Percentiles rank a stretch among this genome's conserved stretches.
Evolutionary conservation across 2,113 vertebrate genomes (phyloP).

Genomic region (Sebastes fasciatus): DNA sequence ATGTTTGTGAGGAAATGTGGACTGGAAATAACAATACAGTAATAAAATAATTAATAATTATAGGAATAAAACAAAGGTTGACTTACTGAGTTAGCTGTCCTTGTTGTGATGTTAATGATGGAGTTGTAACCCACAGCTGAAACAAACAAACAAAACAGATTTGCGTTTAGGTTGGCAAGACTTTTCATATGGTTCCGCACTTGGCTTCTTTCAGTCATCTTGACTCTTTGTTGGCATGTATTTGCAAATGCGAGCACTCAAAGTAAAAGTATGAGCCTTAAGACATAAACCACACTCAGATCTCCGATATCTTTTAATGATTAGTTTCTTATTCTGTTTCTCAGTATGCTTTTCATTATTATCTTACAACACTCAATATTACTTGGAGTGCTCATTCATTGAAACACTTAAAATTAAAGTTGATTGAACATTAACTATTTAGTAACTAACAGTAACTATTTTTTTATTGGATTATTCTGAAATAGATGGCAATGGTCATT

Average conservation of each 20-base stretch:
- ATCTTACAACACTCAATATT: background rate
- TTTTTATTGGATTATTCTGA: background rate
- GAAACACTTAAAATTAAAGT: background rate
- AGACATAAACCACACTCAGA: background rate
- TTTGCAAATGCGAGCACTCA: background rate
- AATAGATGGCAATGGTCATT: background rate
- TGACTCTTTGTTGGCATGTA: background rate
- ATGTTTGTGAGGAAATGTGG: background rate
- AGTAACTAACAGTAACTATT: background rate
- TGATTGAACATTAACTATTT: background rate
- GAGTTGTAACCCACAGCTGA: constrained; percentile 98
- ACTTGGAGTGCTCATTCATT: background rate
- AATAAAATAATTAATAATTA: background rate
- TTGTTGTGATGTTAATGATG: constrained; percentile 96
- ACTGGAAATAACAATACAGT: background rate
- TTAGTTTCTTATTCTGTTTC: background rate
- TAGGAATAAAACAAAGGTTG: constrained; percentile 1
- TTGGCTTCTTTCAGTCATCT: background rate
- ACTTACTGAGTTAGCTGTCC: constrained; percentile 97
- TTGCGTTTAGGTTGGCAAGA: background rate
- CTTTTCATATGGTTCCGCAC: background rate
- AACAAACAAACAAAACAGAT: constrained; percentile 27
- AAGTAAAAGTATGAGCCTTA: background rate
- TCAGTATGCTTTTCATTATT: background rate
- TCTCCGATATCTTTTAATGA: background rate